Conservation (phyloP, 2,797 vertebrate species). For the Semaprochilodus insignis region DNA sequence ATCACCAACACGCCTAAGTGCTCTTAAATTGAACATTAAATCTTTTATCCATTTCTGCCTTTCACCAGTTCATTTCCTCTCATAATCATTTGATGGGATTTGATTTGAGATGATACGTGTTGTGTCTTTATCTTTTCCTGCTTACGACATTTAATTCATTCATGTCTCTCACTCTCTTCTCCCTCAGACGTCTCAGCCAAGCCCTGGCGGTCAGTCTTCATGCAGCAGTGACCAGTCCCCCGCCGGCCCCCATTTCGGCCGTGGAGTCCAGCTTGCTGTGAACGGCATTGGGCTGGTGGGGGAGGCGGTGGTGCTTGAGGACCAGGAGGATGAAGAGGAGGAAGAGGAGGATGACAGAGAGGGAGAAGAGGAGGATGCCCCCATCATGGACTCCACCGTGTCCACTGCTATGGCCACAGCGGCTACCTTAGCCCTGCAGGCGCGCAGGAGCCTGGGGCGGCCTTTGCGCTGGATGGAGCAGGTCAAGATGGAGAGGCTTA, state of each 20-base stretch:
- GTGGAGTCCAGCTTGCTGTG: conserved; percentile 99
- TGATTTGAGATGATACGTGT: too few species aligned
- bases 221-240: conserved; percentile 99
- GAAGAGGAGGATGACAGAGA: conserved; percentile 79
- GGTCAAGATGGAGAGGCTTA: conserved; percentile 97
- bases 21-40: neutral
- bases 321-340: conserved; percentile 71
- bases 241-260: conserved; percentile 94
- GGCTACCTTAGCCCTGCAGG: conserved; percentile 92
- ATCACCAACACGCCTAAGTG: neutral
- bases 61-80: conserved; percentile 19
- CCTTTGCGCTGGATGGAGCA: conserved; percentile 98
- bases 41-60: conserved; percentile 8
- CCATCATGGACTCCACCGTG: conserved; percentile 97
- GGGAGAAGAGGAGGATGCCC: conserved; percentile 75
- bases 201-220: conserved; percentile 99
- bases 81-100: neutral
- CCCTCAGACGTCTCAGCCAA: conserved; percentile 99
- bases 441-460: conserved; percentile 89
- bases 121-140: conserved; percentile 8
- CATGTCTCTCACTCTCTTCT: conserved; percentile 9
- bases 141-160: neutral
- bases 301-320: conserved; percentile 79
- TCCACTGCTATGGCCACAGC: conserved; percentile 87
- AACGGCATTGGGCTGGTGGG: conserved; percentile 88